Conservation (phyloP, 2,113 vertebrate species). For the Grammomys surdaster region DNA sequence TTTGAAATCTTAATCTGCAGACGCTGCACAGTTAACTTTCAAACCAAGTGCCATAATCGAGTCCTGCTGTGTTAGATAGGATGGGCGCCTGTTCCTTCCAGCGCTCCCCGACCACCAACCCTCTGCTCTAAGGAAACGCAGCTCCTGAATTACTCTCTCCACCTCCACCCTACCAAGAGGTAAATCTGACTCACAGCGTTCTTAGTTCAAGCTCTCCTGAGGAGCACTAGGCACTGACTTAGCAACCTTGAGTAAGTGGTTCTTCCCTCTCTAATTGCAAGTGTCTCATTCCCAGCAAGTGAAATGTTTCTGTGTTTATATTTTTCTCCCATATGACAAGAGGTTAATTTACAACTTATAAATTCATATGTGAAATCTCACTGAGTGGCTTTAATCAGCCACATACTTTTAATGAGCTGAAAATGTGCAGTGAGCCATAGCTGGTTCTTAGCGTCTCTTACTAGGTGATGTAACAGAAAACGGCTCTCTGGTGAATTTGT, state of each 20-base stretch:
- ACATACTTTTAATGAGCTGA: not conserved
- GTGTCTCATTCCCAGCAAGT: not conserved
- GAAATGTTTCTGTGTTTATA: conserved; percentile 29
- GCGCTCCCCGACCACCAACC: not conserved
- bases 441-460: conserved; percentile 44
- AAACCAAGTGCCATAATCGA: conserved; percentile 5
- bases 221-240: not conserved
- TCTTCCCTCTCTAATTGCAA: not conserved
- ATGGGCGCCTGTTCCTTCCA: not conserved
- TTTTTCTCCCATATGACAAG: not conserved
- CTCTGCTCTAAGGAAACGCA: not conserved
- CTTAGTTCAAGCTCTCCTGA: not conserved
- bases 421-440: not conserved
- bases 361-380: conserved; percentile 37
- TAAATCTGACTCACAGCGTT: not conserved
- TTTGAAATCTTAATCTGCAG: conserved; percentile 47
- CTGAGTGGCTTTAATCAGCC: not conserved
- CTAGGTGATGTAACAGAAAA: conserved; percentile 9
- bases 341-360: conserved; percentile 11
- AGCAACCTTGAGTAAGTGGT: not conserved
- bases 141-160: not conserved
- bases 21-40: not conserved
- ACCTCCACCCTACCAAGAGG: not conserved
- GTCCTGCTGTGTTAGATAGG: not conserved
- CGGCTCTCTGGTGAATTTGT: not conserved